These are phyloP conservation scores for Zoanthus solanderi DNA, from an alignment of 92 coral and sea anemone species.

Conservation along the genomic window DNA sequence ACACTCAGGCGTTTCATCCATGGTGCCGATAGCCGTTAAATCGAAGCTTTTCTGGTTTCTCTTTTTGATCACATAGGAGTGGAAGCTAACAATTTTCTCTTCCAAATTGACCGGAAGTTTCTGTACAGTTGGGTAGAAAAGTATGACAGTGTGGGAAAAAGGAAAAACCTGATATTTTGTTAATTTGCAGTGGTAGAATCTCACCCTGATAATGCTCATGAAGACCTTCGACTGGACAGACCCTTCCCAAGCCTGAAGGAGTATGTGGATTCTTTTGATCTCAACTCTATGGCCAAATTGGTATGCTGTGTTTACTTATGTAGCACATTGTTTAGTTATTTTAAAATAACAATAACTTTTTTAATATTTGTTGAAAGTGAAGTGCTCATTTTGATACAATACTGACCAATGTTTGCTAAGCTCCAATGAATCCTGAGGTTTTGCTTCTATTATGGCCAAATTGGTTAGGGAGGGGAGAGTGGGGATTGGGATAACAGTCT, in stretches of 20 bases:
- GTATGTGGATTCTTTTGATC: slow-evolving; percentile 84
- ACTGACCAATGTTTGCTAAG: no score
- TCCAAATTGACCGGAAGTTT: not conserved
- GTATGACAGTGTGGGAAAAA: no score
- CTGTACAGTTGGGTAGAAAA: not conserved
- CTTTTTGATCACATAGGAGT: not conserved
- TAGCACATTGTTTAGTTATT: no score
- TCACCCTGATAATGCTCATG: slow-evolving; percentile 93
- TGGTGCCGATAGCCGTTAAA: not conserved
- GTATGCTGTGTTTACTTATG: slow-evolving; percentile 46
- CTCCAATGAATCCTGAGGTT: no score
- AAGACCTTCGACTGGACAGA: slow-evolving; percentile 91
- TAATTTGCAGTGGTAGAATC: slow-evolving; percentile 84
- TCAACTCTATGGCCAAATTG: slow-evolving; percentile 87
- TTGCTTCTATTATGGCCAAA: no score
- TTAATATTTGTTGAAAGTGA: no score
- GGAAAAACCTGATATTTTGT: not conserved
- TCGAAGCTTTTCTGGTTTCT: not conserved
- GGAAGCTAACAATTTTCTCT: not conserved
- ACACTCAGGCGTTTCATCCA: not conserved
- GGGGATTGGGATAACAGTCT: no score
- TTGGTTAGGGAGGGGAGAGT: no score
- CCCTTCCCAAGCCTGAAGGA: slow-evolving; percentile 84
- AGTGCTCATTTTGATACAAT: no score
- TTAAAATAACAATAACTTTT: no score